Conservation (phyloP, 1,140 invertebrate species). For the Periplaneta americana region DNA sequence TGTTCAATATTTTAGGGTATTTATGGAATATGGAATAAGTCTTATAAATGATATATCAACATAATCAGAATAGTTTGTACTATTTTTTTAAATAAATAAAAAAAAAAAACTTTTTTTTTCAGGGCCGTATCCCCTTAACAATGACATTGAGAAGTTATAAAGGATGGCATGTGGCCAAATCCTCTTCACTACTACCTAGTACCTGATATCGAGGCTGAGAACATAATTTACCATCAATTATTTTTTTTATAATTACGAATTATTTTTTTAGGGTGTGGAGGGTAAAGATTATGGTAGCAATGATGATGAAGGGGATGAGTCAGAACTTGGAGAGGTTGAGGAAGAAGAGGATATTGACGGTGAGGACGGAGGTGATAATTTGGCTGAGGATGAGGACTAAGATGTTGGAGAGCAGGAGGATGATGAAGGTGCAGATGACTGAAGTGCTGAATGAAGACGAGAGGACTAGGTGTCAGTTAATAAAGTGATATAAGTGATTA, state of each 20-base stretch:
- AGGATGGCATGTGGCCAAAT: constrained; percentile 8
- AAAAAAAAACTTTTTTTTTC: no score
- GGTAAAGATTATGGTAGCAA: constrained; percentile 20
- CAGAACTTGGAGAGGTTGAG: not conserved
- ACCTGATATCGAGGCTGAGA: constrained; percentile 68
- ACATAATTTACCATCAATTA: no score
- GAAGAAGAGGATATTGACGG: not conserved
- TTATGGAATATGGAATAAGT: no score
- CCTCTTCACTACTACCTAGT: constrained; percentile 73
- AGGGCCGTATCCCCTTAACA: no score
- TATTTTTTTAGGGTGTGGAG: no score
- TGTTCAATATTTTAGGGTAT: no score
- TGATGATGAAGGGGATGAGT: constrained; percentile 19
- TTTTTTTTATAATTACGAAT: no score
- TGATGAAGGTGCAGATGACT: constrained; percentile 1
- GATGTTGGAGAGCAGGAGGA: not conserved
- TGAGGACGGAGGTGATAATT: not conserved
- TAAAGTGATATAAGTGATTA: not conserved
- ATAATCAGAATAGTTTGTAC: no score
- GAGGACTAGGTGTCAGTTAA: not conserved
- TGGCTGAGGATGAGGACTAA: not conserved
- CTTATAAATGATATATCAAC: no score
- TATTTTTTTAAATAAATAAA: no score
- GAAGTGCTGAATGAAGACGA: not conserved
- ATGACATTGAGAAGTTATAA: constrained; percentile 71